Evolutionary conservation across 1,140 invertebrate genomes (phyloP), one percentile per base, ranked within the genome.

Genomic region (Tetramorium alpestre): DNA sequence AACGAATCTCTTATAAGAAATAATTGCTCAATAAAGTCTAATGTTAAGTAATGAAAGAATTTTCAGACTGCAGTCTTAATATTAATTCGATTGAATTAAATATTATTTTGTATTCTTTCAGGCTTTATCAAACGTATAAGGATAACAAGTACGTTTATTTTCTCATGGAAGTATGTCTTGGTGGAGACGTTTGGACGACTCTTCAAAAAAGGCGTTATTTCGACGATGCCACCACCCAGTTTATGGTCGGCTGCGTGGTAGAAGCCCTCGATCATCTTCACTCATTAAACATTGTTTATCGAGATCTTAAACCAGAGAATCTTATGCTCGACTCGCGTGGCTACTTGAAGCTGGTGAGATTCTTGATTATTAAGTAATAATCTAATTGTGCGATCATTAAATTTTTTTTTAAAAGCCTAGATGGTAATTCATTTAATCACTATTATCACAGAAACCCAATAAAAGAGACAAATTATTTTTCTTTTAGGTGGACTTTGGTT

Each of bases 141-240:
- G 99, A 99, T 95, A 96, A 96, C 67, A 99, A 99, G 93, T 99
- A 99, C 94, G 97, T 99, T 7, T 99, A 99, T 94, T 99, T 99
- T 96, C 95, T 99, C 54, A 98, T 99, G 97, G 99, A 99, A 96
- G 97, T 98, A 0, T 99, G 99, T 94, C 96, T 99, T 58, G 99
- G 99, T 7, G 99, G 99, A 18, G 99, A 99, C 95, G 97, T 99
- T 11, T 99, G 99, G 99, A 99, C 98, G 11, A 97, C 99, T 22
- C 96, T 99, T 41, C 96, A 97, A 82, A 96, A 96, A 85, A 95
- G 96, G 80, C 96, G 98, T 44, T 97, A 96, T 92, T 99, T 99
- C 94, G 97, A 98, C 89, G 98, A 99, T 89, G 95, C 96, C 49
- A 97, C 97, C 0, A 97, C 98, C 0, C 96, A 98, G 85, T 99